Base-by-base conservation (phyloP, 2,888 invertebrate genomes). In the Eledone cirrhosa region DNA sequence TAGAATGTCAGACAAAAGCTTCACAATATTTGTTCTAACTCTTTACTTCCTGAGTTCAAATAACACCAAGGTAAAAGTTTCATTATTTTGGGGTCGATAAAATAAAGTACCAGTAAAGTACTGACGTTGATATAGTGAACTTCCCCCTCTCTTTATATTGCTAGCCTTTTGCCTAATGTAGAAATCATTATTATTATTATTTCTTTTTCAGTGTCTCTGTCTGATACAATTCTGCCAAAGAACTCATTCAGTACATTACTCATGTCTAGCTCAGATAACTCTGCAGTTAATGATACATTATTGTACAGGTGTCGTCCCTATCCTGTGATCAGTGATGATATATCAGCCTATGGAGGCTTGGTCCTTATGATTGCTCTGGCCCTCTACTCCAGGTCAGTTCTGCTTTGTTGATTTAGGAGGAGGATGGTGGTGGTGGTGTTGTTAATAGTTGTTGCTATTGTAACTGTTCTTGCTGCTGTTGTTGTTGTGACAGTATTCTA, bases 341-440 rank as follows among this genome's bases (percentile, higher is more conserved):
- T 91, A 16, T 87, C 91, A 33, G 90, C 91, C 1, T 91, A 90
- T 84, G 88, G 90, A 69, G 91, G 91, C n/a, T 86, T 91, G 0
- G 80, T 89, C 29, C 88, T 91, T 48, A 91, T 90, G 87, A 88
- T 91, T 80, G 78, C 88, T 11, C 90, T 90, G 86, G 91, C 90
- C 1, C 84, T 91, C 7, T 91, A 90, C 82, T 84, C 87, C 72
- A 89, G 88, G 90, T 89, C 83, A 78, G 80, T 79, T 27, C 22
- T 48, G 69, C 48, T 48, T 48, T 74, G 8, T 29, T 41, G 33
- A n/a, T 67, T 41, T 29, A 31, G 48, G 31, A n/a, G n/a, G 24
- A 77, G 77, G 22, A 27, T 22, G 22, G 22, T 29, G 31, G 72
- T 3, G 48, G 16, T 41, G 41, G 41, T 41, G 8, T 41, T 41